Base-by-base conservation (phyloP, 2,888 invertebrate genomes). In the Pheosia tremula region DNA sequence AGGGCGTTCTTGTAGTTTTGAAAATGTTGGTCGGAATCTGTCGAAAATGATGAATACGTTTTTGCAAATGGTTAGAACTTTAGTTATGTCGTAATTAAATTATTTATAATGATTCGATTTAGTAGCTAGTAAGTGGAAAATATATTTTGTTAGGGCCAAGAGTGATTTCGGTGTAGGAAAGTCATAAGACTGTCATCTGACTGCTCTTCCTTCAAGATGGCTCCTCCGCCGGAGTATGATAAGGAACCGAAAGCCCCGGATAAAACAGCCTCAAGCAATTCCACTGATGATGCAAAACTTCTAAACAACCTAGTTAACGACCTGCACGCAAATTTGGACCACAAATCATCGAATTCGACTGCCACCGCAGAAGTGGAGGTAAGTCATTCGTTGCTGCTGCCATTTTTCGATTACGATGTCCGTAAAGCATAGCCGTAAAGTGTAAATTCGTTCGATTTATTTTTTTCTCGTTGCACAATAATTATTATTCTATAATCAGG, bases 141-240 rank as follows among this genome's bases (percentile, higher is more conserved):
- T 78, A 80, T 78, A 75, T 81, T 82, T 80, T 71, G 74, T 79
- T 82, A 81, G 81, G 83, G 82, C 80, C 82, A 80, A 80, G 80
- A 85, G 91, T 90, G 87, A 81, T 84, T 86, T 87, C 72, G 83
- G 90, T 87, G 91, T 88, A 85, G 79, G 86, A 89, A 89, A 92
- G 91, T 93, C 93, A 89, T 90, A 91, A 88, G 91, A 94, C 93
- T 93, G 94, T 94, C 93, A 93, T 94, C 93, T 94, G 94, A 93
- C 92, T 94, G 87, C 87, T 90, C 91, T 93, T 91, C 93, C 91
- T 91, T 90, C 94, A 95, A 95, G 94, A 96, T 96, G 96, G 96
- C 96, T 95, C 96, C 96, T 94, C 95, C 96, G 91, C 96, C 96
- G 91, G 96, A 96, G 91, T 95, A 96, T 94, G 96, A 96, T 93